Conservation (phyloP, 2,113 vertebrate species). For the Rattus norvegicus region DNA sequence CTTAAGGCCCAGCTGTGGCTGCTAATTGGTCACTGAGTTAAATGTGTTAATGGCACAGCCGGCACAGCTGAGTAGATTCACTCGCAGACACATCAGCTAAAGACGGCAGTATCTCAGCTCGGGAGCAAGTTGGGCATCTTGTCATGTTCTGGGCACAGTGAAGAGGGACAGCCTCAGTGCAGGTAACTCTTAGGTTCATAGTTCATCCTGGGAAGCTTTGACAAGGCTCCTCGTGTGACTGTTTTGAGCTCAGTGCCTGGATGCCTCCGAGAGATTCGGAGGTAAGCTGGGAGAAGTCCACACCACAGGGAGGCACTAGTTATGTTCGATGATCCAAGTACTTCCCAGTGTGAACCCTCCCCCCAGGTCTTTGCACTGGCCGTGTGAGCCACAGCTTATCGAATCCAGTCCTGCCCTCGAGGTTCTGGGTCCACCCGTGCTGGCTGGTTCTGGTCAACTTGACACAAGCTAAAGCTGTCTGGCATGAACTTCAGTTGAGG, state of each 20-base stretch:
- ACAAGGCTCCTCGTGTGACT: not conserved
- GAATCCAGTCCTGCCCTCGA: not conserved
- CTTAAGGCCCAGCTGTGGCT: not conserved
- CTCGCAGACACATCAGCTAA: rapidly evolving
- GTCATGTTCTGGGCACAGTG: not conserved
- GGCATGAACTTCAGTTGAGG: not conserved
- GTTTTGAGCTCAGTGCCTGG: not conserved
- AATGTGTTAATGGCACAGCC: not conserved
- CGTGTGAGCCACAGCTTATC: not conserved
- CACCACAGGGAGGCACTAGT: not conserved
- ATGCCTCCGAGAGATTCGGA: not conserved
- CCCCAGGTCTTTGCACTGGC: not conserved
- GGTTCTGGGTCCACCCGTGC: not conserved
- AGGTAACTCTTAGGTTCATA: not conserved
- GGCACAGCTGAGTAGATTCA: not conserved
- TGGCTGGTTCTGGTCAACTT: not conserved
- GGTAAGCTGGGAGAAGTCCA: not conserved
- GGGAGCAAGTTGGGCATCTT: not conserved
- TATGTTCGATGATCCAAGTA: not conserved
- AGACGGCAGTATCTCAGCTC: not conserved
- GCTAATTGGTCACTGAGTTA: not conserved
- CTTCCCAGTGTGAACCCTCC: not conserved
- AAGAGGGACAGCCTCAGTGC: too few species aligned
- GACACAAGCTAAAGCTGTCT: not conserved
- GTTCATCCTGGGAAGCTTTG: not conserved